Evolutionary conservation across 2,888 invertebrate genomes (phyloP).

Genomic region (Xestoiulus laeticollis): DNA sequence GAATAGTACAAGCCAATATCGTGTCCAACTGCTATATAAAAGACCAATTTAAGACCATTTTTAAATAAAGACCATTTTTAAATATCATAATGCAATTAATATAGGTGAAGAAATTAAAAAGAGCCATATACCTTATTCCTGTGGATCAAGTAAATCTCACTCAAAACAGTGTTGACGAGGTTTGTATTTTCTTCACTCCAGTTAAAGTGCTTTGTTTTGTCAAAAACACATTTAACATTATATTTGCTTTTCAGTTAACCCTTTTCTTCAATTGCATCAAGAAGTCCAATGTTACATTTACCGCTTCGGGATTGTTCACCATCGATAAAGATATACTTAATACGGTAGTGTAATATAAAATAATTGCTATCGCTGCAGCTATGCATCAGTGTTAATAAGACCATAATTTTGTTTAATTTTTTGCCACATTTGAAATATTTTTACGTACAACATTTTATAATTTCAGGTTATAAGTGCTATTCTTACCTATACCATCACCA

Average conservation of each 20-base stretch:
- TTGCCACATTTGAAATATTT: background rate
- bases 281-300: background rate
- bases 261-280: background rate
- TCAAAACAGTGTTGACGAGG: background rate
- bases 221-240: too few species aligned
- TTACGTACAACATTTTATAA: background rate
- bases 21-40: too few species aligned
- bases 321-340: background rate
- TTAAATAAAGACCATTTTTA: too few species aligned
- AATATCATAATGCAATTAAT: background rate
- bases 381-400: too few species aligned
- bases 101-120: background rate
- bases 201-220: too few species aligned
- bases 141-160: background rate
- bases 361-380: too few species aligned
- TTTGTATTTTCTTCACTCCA: background rate
- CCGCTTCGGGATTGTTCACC: background rate
- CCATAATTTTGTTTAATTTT: too few species aligned
- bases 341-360: background rate
- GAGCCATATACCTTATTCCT: background rate
- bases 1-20: too few species aligned
- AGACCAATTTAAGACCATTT: too few species aligned
- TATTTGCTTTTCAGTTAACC: background rate
- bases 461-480: background rate
- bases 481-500: background rate